Base-by-base conservation (phyloP, 2,797 vertebrate genomes). In the Podarcis lilfordi region DNA sequence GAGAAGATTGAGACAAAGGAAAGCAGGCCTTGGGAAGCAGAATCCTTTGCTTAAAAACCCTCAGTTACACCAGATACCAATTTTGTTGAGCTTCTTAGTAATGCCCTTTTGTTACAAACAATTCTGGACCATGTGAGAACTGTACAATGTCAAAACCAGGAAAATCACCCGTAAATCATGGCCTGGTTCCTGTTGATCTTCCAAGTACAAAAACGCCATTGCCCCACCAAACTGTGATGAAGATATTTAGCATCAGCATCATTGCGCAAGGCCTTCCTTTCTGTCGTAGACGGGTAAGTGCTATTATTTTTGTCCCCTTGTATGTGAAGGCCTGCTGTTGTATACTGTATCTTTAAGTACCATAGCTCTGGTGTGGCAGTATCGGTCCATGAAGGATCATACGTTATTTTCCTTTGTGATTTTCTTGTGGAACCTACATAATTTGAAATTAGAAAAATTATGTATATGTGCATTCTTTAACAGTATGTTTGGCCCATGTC, bases 201-300 rank as follows among this genome's bases (percentile, higher is more conserved):
- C 98, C 97, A 96, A 97, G 97, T 92, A 83, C 97, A 77, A 97
- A 97, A 94, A 98, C 98, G 66, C 97, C 97, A 79, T 92, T 98
- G 27, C 97, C 98, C 3, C 97, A 98, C 77, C 98, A 99, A 96
- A 99, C 98, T 69, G 97, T 99, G 83, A 98, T 99, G 96, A 98
- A 98, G 97, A 99, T 99, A 95, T 99, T 99, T 96, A 99, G 98
- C 97, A 98, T 99, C 97, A 99, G 98, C 96, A 99, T 99, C 96
- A 99, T 99, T 93, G 97, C 99, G 43, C 99, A 99, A 95, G 98
- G 98, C 92, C 96, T 99, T 95, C 99, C 99, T 55, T 99, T 99
- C 97, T 99, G 98, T 95, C 98, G 98, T 92, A 98, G 98, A 96
- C 98, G 98, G 98, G 99, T 99, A 97, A 99, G 99, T 99, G 82